Evolutionary conservation across 2,113 vertebrate genomes (phyloP).

Genomic region (Clupea harengus): DNA sequence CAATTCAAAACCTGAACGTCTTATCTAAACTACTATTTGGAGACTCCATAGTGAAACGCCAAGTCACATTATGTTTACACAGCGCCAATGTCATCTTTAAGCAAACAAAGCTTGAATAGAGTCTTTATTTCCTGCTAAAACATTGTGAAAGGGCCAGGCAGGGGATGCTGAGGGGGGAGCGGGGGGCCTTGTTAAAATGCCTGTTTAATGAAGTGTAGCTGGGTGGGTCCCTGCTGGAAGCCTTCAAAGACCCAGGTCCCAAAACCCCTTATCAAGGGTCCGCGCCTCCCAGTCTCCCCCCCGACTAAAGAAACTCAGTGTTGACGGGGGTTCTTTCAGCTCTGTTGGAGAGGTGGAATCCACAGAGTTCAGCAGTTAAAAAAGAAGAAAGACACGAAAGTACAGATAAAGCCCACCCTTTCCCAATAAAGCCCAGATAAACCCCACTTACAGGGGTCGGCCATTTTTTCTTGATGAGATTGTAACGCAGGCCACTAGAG

Average conservation of each 20-base stretch:
- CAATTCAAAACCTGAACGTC: no score
- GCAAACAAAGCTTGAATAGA: background rate
- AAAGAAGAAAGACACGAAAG: background rate
- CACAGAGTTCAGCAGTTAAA: background rate
- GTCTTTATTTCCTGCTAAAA: background rate
- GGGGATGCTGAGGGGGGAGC: background rate
- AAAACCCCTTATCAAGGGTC: background rate
- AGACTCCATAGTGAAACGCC: background rate
- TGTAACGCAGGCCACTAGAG: background rate
- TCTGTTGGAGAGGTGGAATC: conserved; percentile 7
- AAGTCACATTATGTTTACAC: background rate
- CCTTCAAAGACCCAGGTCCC: background rate
- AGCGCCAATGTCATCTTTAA: background rate
- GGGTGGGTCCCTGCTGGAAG: background rate
- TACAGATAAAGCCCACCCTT: background rate
- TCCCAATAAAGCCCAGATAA: no score
- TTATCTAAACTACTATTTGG: background rate
- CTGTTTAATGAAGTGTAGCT: background rate
- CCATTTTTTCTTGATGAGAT: background rate
- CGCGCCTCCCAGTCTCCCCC: background rate
- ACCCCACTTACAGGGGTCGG: background rate
- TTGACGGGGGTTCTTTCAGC: background rate
- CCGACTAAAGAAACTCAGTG: background rate
- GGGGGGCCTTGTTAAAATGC: conserved; percentile 15
- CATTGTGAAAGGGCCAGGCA: background rate